Evolutionary conservation across 2,797 vertebrate genomes (phyloP), one percentile per base, ranked within the genome.

Genomic region (Sardinella longiceps): DNA sequence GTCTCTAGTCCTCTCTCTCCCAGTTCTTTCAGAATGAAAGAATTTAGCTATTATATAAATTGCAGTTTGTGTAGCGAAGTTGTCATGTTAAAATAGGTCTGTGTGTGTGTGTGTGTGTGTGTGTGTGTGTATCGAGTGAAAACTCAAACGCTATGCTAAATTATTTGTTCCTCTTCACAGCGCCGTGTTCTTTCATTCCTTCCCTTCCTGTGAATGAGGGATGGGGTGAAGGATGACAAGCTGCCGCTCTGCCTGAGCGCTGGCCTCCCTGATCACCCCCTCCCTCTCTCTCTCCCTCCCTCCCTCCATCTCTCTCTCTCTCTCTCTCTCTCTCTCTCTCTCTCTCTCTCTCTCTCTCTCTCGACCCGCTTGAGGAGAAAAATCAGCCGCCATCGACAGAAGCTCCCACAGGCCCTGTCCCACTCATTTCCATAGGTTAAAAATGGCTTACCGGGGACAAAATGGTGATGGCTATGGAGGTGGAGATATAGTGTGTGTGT

Each of bases 361-460:
- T 4, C 66, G 39, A 15, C 1, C 33, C 37, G 0, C 37, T 20
- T 37, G 1, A 43, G 70, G 70, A 77, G 70, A 77, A 6, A 18
- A 77, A 77, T 77, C 70, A 77, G 18, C 66, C 33, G 37, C 33
- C 70, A 77, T 43, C 20, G 6, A 43, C 20, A 77, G 43, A 20
- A 23, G 70, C 70, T 77, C 70, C 70, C 37, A 43, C 33, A 7
- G 70, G 70, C 18, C 6, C 37, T 15, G 14, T 23, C 15, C 33
- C 37, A 39, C 70, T 77, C 37, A 77, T 77, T 39, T 37, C 33
- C 70, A 39, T 39, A 39, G 37, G 70, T 77, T 77, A 77, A 77
- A 77, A 77, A 9, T n/a, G 70, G 70, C 70, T 43, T 43, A 23
- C 37, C 0, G 33, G 37, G 43, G 70, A 77, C 70, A 77, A 77